These are phyloP conservation scores for Notothenia coriiceps DNA, from an alignment of 2,113 vertebrate species.

Conservation along the genomic window DNA sequence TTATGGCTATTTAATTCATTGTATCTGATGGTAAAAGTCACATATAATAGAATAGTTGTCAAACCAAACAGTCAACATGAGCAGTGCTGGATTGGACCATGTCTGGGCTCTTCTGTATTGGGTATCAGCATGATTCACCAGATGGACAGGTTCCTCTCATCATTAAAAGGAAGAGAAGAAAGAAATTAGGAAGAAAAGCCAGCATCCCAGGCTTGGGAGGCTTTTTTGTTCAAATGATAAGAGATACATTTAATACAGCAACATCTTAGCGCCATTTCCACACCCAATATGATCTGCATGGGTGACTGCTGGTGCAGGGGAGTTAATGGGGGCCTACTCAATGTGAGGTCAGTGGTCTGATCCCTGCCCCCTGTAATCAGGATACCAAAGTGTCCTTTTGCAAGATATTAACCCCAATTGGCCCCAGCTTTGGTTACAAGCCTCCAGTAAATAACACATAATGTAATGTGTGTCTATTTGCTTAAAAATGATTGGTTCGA, in stretches of 20 bases:
- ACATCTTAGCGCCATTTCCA: not conserved
- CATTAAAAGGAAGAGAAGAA: conserved; percentile 1
- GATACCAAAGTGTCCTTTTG: too few relatives aligned
- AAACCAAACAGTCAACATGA: not conserved
- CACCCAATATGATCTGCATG: not conserved
- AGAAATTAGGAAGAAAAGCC: not conserved
- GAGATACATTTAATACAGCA: not conserved
- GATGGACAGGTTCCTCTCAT: conserved; percentile 37
- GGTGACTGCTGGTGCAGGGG: too few relatives aligned
- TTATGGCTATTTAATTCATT: not conserved
- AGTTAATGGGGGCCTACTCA: too few relatives aligned
- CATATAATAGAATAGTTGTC: not conserved
- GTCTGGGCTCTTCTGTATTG: conserved; percentile 46
- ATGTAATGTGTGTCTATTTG: not conserved
- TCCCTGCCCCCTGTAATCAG: too few relatives aligned
- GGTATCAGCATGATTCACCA: conserved; percentile 52
- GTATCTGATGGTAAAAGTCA: not conserved
- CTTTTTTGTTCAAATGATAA: not conserved
- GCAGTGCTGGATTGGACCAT: conserved; percentile 3
- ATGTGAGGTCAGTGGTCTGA: too few relatives aligned
- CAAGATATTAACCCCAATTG: too few relatives aligned
- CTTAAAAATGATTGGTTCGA: not conserved
- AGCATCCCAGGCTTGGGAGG: not conserved
- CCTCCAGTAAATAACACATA: too few relatives aligned
- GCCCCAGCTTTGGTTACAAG: too few relatives aligned